phyloP scores from a whole-genome alignment of 1,140 invertebrate species.

The Diorhabda sublineata region DNA sequence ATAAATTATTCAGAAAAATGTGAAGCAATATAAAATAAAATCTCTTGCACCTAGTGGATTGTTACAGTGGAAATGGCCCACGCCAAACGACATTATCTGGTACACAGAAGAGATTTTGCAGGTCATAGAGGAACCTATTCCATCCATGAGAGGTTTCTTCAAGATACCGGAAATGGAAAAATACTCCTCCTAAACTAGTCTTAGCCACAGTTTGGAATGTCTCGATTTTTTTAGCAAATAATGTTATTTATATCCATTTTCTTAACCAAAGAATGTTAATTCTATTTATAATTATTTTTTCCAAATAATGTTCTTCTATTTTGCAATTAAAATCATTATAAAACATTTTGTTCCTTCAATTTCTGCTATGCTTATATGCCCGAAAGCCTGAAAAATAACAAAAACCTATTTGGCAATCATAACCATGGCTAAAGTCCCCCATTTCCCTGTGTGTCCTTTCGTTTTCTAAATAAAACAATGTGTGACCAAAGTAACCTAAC shows the following conservation, averaged over 20 bases:
- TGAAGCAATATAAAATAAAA: conserved; percentile 18
- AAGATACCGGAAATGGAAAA: conserved; percentile 7
- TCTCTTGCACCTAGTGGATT: conserved; percentile 13
- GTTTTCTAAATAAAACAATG: conserved; percentile 1
- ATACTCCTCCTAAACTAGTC: neutral
- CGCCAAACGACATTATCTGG: conserved; percentile 12
- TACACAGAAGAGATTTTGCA: conserved; percentile 12
- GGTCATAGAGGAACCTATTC: conserved; percentile 8
- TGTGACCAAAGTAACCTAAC: conserved; percentile 1
- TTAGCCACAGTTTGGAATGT: neutral
- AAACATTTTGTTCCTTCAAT: neutral
- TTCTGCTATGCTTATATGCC: neutral
- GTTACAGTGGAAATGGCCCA: conserved; percentile 14
- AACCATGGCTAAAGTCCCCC: neutral
- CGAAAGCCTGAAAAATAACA: neutral
- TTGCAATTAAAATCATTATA: neutral
- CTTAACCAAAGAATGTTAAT: neutral
- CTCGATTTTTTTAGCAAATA: neutral
- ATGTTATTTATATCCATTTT: neutral
- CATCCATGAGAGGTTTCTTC: conserved; percentile 11
- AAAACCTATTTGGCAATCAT: neutral
- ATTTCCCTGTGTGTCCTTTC: neutral
- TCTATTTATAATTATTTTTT: too few relatives aligned
- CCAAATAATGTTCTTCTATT: neutral
- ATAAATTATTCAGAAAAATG: neutral